These are phyloP conservation scores for Caenorhabditis remanei DNA, from an alignment of 1,140 invertebrate genomes.

Conservation along the genomic window DNA sequence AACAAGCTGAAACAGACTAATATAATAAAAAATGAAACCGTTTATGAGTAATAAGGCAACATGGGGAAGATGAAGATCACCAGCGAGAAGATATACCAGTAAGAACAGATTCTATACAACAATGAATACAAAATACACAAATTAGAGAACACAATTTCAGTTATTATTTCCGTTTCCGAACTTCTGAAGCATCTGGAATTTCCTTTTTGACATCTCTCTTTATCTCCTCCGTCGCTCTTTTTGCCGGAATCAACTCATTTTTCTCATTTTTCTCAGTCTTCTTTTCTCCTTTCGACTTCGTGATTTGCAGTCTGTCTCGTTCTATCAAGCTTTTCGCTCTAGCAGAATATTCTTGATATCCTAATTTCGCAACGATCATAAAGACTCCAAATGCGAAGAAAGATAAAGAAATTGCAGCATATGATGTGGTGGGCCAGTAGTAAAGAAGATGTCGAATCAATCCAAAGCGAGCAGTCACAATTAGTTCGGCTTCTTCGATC, in stretches of 20 bases:
- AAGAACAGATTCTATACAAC: background rate
- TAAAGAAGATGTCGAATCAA: conserved; percentile 56
- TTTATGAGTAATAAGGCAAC: conserved; percentile 28
- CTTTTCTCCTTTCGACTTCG: background rate
- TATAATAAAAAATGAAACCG: background rate
- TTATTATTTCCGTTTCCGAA: conserved; percentile 40
- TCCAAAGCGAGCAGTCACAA: conserved; percentile 56
- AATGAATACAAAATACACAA: background rate
- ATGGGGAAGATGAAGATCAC: background rate
- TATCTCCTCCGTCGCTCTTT: background rate
- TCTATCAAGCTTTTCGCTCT: background rate
- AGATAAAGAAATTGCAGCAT: background rate
- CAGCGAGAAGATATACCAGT: conserved; percentile 18
- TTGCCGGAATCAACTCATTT: background rate
- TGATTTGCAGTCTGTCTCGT: background rate
- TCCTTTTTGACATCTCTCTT: conserved; percentile 7
- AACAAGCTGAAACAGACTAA: background rate
- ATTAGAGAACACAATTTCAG: background rate
- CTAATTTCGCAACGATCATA: conserved; percentile 15
- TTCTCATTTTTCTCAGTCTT: background rate
- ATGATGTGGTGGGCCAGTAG: conserved; percentile 53
- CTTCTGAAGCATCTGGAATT: background rate
- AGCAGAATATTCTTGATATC: conserved; percentile 12
- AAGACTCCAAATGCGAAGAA: background rate
- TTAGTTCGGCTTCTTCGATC: conserved; percentile 53